Percentiles rank a stretch among this genome's conserved stretches.
Conservation (phyloP, 2,888 invertebrate genomes). For the Unio delphinus region DNA sequence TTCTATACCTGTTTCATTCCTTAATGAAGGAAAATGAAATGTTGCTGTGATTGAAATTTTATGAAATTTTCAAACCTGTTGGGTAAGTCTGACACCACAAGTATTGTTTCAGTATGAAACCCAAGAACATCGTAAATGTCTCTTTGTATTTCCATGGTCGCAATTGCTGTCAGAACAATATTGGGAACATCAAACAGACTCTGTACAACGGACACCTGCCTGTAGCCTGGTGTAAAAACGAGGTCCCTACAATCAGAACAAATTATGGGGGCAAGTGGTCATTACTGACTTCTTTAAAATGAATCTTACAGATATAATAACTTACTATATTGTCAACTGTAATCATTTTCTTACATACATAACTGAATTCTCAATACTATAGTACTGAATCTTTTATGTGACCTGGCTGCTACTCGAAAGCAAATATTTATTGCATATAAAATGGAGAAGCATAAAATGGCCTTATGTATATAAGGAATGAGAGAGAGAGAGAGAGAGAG, state of each 20-base stretch:
- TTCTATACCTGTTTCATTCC: too few species aligned
- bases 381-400: too few species aligned
- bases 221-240: slow-evolving; percentile 18
- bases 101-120: slow-evolving; percentile 4
- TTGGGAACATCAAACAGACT: slow-evolving; percentile 13
- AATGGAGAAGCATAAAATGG: too few species aligned
- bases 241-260: slow-evolving; percentile 14
- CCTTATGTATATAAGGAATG: too few species aligned
- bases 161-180: slow-evolving; percentile 19
- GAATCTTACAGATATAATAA: too few species aligned
- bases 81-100: slow-evolving; percentile 10
- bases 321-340: too few species aligned
- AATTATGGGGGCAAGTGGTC: not conserved
- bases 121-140: slow-evolving; percentile 14
- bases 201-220: slow-evolving; percentile 11
- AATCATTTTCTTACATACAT: too few species aligned
- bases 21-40: not conserved
- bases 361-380: too few species aligned
- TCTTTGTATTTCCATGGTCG: slow-evolving; percentile 14
- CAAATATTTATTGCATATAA: too few species aligned
- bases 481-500: too few species aligned
- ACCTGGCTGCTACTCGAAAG: too few species aligned
- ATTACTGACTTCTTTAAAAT: not conserved
- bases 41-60: not conserved
- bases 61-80: slow-evolving; percentile 11